phyloP scores from a whole-genome alignment of 2,797 vertebrate genomes.

The Apodemus agrarius region DNA sequence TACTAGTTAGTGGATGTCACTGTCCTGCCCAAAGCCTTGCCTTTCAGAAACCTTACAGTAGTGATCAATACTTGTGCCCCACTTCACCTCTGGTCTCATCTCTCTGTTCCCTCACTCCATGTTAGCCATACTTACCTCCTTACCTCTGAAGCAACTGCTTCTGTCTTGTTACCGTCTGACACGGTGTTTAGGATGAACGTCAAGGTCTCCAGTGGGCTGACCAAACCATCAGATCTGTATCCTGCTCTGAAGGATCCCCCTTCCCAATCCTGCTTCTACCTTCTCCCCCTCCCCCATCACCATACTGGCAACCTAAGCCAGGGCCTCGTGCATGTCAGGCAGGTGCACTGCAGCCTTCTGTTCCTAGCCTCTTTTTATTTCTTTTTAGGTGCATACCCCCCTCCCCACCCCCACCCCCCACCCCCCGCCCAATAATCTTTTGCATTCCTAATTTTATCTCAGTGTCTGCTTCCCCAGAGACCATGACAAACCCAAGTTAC shows the following conservation, averaged over 20 bases:
- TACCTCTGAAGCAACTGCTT: background rate
- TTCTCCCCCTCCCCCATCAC: background rate
- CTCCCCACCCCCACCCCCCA: too few species aligned
- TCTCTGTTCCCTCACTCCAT: background rate
- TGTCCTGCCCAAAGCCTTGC: background rate
- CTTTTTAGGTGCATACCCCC: background rate
- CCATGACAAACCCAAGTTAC: background rate
- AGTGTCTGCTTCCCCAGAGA: conserved; percentile 7
- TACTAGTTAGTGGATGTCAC: background rate
- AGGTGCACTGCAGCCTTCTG: too few species aligned
- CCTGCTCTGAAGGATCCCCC: background rate
- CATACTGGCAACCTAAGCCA: background rate
- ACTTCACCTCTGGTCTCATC: background rate
- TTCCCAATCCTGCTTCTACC: background rate
- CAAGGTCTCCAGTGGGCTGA: background rate
- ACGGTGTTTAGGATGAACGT: background rate
- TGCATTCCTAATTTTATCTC: conserved; percentile 9
- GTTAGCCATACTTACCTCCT: background rate
- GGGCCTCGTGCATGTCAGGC: background rate
- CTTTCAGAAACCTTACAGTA: background rate
- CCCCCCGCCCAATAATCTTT: background rate
- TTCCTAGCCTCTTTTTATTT: background rate
- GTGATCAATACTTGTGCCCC: too few species aligned
- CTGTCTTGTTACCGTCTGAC: background rate
- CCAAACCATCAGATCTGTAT: background rate